Conservation (phyloP, 2,797 vertebrate genomes). For the Pterois miles region DNA sequence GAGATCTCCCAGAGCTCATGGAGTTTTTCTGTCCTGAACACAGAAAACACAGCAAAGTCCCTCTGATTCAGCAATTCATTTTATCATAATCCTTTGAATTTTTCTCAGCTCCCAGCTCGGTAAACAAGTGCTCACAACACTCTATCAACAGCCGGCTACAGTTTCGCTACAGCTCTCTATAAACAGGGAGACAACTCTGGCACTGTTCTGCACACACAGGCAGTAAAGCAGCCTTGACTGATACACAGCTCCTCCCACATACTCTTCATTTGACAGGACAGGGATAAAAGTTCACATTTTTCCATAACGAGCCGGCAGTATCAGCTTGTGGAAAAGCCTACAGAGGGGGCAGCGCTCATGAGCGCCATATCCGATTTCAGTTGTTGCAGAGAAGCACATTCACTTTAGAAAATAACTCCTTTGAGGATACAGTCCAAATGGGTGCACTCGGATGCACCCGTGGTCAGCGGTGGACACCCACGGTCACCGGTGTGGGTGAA, state of each 20-base stretch:
- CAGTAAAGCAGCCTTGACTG: constrained; percentile 30
- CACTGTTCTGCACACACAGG: constrained; percentile 5
- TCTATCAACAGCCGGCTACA: constrained; percentile 12
- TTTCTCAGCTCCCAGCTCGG: background rate
- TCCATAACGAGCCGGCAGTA: constrained; percentile 63
- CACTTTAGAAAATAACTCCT: constrained; percentile 15
- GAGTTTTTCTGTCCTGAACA: constrained; percentile 3
- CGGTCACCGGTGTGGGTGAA: background rate
- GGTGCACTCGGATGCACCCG: background rate
- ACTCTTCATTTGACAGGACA: constrained; percentile 61
- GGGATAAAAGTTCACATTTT: constrained; percentile 76
- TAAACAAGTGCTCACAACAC: constrained; percentile 36
- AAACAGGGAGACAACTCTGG: constrained; percentile 47
- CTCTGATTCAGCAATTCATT: constrained; percentile 16
- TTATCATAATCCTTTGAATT: constrained; percentile 3
- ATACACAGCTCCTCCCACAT: constrained; percentile 52
- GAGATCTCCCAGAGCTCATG: background rate
- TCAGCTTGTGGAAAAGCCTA: constrained; percentile 64
- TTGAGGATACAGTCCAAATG: background rate
- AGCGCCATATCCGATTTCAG: constrained; percentile 62
- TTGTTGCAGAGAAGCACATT: constrained; percentile 15
- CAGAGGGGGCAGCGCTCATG: constrained; percentile 53
- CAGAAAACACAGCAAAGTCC: constrained; percentile 12
- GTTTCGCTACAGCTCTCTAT: constrained; percentile 13
- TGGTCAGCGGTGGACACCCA: background rate